Conservation (phyloP, 2,888 invertebrate species). For the Eilema depressum region DNA sequence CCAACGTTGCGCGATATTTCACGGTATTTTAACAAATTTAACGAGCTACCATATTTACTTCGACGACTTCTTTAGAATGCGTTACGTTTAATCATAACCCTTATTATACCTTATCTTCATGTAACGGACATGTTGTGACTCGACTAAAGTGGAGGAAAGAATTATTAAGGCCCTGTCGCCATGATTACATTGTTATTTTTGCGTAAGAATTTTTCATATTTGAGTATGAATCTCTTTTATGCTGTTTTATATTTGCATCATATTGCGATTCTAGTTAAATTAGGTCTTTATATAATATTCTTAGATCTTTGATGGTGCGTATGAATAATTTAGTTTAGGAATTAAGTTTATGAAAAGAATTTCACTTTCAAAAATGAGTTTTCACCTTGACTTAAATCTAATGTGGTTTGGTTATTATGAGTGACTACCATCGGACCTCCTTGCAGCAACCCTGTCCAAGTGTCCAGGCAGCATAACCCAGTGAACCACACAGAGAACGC, state of each 20-base stretch:
- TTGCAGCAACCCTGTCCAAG: too few relatives aligned
- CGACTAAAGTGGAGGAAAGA: constrained; percentile 9
- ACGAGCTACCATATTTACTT: constrained; percentile 83
- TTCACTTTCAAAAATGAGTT: too few relatives aligned
- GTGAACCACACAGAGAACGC: too few relatives aligned
- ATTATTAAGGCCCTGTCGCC: constrained; percentile 10
- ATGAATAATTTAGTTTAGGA: not conserved
- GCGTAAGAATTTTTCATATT: not conserved
- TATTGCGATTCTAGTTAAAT: not conserved
- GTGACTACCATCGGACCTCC: too few relatives aligned
- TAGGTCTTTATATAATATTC: not conserved
- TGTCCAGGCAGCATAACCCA: too few relatives aligned
- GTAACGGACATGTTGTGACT: constrained; percentile 22
- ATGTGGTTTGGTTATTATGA: too few relatives aligned
- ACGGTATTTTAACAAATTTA: constrained; percentile 87
- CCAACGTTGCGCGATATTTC: constrained; percentile 81
- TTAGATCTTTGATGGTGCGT: too few relatives aligned
- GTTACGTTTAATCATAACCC: constrained; percentile 67
- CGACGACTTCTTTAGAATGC: constrained; percentile 70
- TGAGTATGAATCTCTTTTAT: not conserved
- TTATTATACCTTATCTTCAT: constrained; percentile 47
- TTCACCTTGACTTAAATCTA: too few relatives aligned
- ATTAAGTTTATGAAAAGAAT: too few relatives aligned
- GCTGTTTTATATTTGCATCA: not conserved
- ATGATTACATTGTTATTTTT: constrained; percentile 13